A percentile compares a stretch with the other conserved stretches of the same genome.
phyloP scores from a whole-genome alignment of 2,888 invertebrate genomes.

The Syrphus vitripennis region DNA sequence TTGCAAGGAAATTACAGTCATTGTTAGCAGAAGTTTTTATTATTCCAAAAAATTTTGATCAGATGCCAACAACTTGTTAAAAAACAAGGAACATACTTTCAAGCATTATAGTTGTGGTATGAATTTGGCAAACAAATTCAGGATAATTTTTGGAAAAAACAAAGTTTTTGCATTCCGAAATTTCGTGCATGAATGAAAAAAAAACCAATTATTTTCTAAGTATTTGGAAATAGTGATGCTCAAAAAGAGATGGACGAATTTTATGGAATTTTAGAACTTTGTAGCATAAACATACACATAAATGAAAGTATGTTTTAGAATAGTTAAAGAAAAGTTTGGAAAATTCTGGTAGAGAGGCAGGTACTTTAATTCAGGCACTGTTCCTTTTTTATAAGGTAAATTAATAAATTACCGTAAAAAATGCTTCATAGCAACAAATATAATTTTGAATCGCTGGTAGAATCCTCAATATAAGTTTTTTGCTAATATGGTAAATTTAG shows the following conservation, averaged over 20 bases:
- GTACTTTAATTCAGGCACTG: no score
- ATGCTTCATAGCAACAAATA: no score
- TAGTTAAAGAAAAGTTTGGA: not conserved
- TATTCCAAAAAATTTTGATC: not conserved
- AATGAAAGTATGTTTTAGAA: not conserved
- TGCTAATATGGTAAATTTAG: no score
- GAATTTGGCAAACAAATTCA: not conserved
- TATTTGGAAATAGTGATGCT: not conserved
- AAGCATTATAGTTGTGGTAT: not conserved
- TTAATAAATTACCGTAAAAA: no score
- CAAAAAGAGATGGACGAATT: not conserved
- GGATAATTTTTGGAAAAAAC: not conserved
- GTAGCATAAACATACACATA: not conserved
- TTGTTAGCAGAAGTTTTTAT: not conserved
- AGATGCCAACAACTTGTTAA: not conserved
- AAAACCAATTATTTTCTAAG: not conserved
- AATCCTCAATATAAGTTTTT: no score
- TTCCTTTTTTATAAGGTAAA: no score
- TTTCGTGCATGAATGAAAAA: not conserved
- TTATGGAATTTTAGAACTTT: not conserved
- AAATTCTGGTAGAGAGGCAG: no score
- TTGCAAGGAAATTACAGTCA: not conserved
- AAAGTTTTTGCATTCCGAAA: not conserved
- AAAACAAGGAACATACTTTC: not conserved
- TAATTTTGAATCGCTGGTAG: no score